These are phyloP conservation scores for Bombus polaris DNA, from an alignment of 1,140 invertebrate species.

Conservation along the genomic window DNA sequence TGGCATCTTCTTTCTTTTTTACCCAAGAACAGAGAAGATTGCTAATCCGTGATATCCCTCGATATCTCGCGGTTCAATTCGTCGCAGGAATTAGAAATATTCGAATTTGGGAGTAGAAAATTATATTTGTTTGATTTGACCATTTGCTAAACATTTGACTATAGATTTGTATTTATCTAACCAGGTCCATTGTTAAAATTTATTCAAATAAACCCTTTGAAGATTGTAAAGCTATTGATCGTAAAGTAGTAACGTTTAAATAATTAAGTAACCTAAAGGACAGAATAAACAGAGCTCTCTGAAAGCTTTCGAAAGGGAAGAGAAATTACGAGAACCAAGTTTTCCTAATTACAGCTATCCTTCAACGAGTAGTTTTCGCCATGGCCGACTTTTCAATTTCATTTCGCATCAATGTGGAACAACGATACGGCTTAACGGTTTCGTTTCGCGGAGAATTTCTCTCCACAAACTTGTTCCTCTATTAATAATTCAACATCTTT, in stretches of 20 bases:
- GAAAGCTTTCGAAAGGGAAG: background rate
- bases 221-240: background rate
- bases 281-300: background rate
- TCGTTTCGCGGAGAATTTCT: background rate
- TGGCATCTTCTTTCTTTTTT: background rate
- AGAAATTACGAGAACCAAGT: background rate
- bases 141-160: too few relatives aligned
- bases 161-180: too few relatives aligned
- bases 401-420: slow-evolving; percentile 9
- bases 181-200: too few relatives aligned
- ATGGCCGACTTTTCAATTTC: slow-evolving; percentile 14
- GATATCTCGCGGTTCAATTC: too few relatives aligned
- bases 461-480: background rate
- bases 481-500: slow-evolving; percentile 27
- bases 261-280: background rate
- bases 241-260: background rate
- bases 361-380: background rate
- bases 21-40: background rate
- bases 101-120: too few relatives aligned
- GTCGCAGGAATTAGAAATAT: too few relatives aligned
- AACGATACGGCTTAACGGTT: background rate
- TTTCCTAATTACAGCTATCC: background rate
- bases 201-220: too few relatives aligned
- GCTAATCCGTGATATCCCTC: background rate
- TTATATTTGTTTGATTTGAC: too few relatives aligned